Percentiles rank a stretch among this genome's conserved stretches.
These are phyloP conservation scores for Zosterops pallidus DNA, from an alignment of 2,113 vertebrate genomes.

Conservation along the genomic window DNA sequence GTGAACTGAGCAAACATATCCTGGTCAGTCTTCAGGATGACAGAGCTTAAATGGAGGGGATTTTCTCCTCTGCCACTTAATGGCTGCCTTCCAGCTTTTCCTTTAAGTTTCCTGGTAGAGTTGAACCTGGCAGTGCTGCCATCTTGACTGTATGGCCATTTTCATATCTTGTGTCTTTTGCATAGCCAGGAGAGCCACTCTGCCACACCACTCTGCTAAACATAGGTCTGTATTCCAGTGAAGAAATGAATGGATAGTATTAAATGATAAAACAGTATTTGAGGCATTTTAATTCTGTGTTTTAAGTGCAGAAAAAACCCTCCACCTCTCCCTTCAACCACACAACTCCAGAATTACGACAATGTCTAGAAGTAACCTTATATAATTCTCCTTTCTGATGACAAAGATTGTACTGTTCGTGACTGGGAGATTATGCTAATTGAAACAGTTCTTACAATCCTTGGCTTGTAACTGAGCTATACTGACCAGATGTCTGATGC, in stretches of 20 bases:
- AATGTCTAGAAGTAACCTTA: neutral
- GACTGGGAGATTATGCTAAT: slow-evolving; percentile 6
- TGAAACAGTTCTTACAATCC: slow-evolving; percentile 1
- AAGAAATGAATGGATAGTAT: neutral
- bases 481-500: neutral
- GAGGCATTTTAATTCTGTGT: neutral
- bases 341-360: neutral
- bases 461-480: neutral
- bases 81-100: neutral
- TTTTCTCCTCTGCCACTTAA: neutral
- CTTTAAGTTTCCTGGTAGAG: neutral
- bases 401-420: neutral
- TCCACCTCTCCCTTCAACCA: neutral
- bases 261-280: neutral
- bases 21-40: neutral
- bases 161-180: neutral
- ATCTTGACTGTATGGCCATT: neutral
- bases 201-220: neutral
- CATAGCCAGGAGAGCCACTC: neutral
- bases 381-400: neutral
- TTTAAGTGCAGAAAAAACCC: neutral
- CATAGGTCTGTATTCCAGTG: neutral
- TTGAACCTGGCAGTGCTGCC: neutral
- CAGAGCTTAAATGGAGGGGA: neutral
- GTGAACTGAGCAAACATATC: neutral